phyloP scores from a whole-genome alignment of 2,113 vertebrate genomes.

The Microcebus lehilahytsara region DNA sequence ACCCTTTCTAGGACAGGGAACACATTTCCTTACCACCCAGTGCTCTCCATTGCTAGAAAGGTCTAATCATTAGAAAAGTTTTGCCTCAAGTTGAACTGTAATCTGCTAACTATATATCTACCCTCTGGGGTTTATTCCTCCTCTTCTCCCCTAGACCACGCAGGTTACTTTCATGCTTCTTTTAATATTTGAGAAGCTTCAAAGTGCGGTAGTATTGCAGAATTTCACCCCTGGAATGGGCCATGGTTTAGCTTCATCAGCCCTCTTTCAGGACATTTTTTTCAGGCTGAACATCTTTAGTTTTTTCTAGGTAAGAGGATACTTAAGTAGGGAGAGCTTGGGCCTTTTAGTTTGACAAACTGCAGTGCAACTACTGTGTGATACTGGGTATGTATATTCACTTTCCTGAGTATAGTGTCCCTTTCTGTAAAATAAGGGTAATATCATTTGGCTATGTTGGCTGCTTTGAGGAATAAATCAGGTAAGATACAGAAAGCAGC shows the following conservation, averaged over 20 bases:
- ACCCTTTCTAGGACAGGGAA: neutral
- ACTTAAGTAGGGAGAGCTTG: neutral
- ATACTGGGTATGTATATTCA: neutral
- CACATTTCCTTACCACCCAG: neutral
- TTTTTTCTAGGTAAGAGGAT: neutral
- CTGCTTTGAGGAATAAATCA: neutral
- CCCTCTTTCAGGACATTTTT: neutral
- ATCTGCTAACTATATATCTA: neutral
- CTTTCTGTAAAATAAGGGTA: neutral
- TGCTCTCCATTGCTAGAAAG: neutral
- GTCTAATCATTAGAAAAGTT: neutral
- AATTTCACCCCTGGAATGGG: neutral
- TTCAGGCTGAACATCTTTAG: neutral
- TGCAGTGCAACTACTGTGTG: neutral
- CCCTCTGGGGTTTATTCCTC: neutral
- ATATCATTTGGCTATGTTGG: neutral
- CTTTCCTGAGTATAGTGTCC: neutral
- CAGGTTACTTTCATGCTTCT: neutral
- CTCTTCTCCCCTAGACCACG: neutral
- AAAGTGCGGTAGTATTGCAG: neutral
- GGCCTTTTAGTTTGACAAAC: neutral
- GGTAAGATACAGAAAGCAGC: neutral
- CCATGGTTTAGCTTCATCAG: neutral
- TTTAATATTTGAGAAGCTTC: neutral
- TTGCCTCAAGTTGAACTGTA: neutral